Evolutionary conservation across 2,797 vertebrate species (phyloP), one percentile per base, ranked within the genome.

Genomic region (Sitta carolinensis): DNA sequence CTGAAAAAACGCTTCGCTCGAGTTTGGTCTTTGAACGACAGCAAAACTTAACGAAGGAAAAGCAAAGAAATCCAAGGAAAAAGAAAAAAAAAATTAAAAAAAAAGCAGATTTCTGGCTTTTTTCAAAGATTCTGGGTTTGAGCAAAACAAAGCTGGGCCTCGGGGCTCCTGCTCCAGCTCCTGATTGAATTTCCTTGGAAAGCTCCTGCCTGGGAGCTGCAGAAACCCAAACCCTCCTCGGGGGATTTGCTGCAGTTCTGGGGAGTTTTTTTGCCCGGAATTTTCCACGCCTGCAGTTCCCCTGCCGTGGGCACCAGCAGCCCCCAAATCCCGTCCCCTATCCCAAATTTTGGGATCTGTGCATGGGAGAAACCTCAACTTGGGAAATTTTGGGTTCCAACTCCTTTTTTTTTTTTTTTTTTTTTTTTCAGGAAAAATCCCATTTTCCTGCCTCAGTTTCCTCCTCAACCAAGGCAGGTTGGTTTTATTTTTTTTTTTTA

Each of bases 151-250:
- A 95, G 62, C 85, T 11, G 6, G 67, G 40, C 74, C 70, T 50
- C 34, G 30, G 92, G 96, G 94, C 90, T 97, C 93, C 96, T 5
- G 43, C 66, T 92, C 91, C 94, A 89, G 93, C 91, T 93, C 96
- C 96, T 93, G 67, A 97, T 94, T 97, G 82, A 96, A 96, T 97
- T 97, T 97, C 96, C 95, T 98, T 94, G 96, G 97, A 95, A 97
- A 95, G 91, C 68, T 32, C 80, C 84, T 52, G 77, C 78, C 64
- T 50, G 54, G 89, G 73, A 63, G 82, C 58, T 94, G 84, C 91
- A 92, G 89, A 69, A 96, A 55, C 40, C 59, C 52, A 19, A 73
- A 7, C 77, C 52, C 34, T 47, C 42, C 85, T 70, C 32, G 9
- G 69, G 83, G 64, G 2, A 0, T 88, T 94, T 64, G 22, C 66